Conservation (phyloP, 2,113 vertebrate species). For the Podocnemis expansa region DNA sequence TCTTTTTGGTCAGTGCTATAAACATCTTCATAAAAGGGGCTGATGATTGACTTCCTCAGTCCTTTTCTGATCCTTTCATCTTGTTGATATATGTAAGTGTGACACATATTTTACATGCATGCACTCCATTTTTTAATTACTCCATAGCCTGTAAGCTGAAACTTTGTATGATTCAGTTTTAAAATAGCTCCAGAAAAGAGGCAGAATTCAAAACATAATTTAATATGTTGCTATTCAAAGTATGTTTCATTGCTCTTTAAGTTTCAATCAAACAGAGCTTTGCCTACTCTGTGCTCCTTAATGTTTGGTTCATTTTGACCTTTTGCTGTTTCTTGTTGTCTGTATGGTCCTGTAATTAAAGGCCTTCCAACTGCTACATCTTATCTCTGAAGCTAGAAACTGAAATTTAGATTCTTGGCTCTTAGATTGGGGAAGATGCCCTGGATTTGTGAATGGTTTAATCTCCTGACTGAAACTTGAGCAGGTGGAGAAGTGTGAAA, state of each 20-base stretch:
- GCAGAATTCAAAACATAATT: background rate
- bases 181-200: background rate
- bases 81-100: background rate
- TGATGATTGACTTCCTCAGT: background rate
- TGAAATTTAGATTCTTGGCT: background rate
- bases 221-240: background rate
- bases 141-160: background rate
- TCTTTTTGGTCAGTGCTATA: background rate
- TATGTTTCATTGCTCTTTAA: background rate
- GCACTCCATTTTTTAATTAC: background rate
- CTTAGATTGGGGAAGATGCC: background rate
- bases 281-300: background rate
- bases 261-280: background rate
- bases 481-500: background rate
- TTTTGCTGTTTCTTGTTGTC: background rate
- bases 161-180: background rate
- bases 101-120: background rate
- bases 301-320: background rate
- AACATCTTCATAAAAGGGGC: background rate
- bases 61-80: background rate
- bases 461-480: background rate
- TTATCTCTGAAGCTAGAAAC: background rate
- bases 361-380: fast-evolving
- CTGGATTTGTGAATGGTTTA: background rate
- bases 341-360: background rate